Evolutionary conservation across 2,888 invertebrate species (phyloP).

Genomic region (Lycia hirtaria): DNA sequence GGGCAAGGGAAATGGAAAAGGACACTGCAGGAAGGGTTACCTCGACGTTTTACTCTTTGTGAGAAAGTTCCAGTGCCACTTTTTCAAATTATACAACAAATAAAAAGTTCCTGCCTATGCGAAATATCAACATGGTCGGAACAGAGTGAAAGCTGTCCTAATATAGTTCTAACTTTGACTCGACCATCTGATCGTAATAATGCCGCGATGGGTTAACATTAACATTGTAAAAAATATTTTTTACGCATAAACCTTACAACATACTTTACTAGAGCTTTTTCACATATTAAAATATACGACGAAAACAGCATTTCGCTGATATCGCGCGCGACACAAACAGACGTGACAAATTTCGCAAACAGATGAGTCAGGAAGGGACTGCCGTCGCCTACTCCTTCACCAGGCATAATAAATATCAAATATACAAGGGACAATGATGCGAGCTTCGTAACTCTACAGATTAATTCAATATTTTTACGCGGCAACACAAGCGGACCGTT

Average conservation of each 20-base stretch:
- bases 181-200: too few species aligned
- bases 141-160: too few species aligned
- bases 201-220: not conserved
- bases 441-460: conserved; percentile 70
- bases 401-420: conserved; percentile 67
- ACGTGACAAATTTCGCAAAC: conserved; percentile 60
- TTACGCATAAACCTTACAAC: not conserved
- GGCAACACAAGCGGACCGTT: conserved; percentile 67
- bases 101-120: too few species aligned
- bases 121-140: too few species aligned
- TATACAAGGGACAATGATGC: conserved; percentile 70
- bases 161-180: not conserved
- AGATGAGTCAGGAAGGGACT: conserved; percentile 57
- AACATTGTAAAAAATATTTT: not conserved
- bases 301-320: conserved; percentile 40
- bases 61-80: too few species aligned
- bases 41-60: too few species aligned
- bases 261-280: not conserved
- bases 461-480: conserved; percentile 80
- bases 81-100: too few species aligned
- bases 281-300: conserved; percentile 12
- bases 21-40: too few species aligned
- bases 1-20: too few species aligned
- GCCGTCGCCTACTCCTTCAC: conserved; percentile 60
- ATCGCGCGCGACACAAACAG: conserved; percentile 47